These are phyloP conservation scores for Neodontobutis hainanensis DNA, from an alignment of 2,113 vertebrate genomes.

Conservation along the genomic window DNA sequence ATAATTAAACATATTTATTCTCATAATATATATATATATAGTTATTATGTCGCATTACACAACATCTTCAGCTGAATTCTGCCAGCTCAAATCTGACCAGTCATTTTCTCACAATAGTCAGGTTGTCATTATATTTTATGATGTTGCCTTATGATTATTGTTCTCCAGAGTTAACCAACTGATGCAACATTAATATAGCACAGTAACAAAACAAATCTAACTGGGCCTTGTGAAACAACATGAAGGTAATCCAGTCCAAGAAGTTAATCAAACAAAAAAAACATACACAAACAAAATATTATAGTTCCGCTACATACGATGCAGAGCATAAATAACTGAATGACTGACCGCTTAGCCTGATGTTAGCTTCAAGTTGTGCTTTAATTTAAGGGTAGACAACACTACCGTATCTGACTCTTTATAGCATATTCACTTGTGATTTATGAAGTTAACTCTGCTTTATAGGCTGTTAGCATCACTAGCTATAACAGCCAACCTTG, in stretches of 20 bases:
- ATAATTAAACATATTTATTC: constrained; percentile 30
- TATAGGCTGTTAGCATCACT: too few species aligned
- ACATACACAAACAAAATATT: too few species aligned
- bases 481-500: too few species aligned
- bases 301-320: too few species aligned
- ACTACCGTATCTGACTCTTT: too few species aligned
- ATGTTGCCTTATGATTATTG: constrained; percentile 28
- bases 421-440: too few species aligned
- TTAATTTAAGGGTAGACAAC: too few species aligned
- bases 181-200: background rate
- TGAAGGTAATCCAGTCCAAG: background rate
- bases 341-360: too few species aligned
- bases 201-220: background rate
- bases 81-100: constrained; percentile 29
- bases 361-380: too few species aligned
- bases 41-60: constrained; percentile 32
- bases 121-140: constrained; percentile 6
- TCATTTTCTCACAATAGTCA: background rate
- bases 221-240: background rate
- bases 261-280: too few species aligned
- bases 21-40: constrained; percentile 25
- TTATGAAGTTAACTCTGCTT: too few species aligned
- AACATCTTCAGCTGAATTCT: constrained; percentile 21
- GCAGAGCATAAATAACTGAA: too few species aligned
- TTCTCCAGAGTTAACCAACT: constrained; percentile 9